A percentile compares a stretch with the other conserved stretches of the same genome.
These are phyloP conservation scores for Microchrysa polita DNA, from an alignment of 2,888 invertebrate genomes.

Conservation along the genomic window DNA sequence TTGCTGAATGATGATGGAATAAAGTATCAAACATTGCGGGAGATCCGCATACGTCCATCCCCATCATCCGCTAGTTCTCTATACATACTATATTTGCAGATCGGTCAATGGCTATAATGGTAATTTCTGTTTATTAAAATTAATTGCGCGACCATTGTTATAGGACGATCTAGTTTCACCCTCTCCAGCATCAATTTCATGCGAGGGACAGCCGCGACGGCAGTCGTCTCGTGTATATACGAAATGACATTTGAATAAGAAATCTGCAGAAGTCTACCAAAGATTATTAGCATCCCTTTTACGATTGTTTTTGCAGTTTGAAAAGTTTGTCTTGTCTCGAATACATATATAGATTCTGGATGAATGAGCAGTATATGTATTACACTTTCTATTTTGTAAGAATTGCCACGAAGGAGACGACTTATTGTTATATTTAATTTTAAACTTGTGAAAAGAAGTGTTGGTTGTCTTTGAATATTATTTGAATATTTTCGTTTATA, in stretches of 20 bases:
- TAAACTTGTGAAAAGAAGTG: conserved; percentile 16
- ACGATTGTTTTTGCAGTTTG: conserved; percentile 14
- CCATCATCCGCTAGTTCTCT: conserved; percentile 27
- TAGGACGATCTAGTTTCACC: conserved; percentile 16
- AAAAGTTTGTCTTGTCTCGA: conserved; percentile 39
- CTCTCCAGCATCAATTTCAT: not conserved
- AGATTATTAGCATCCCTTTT: conserved; percentile 42
- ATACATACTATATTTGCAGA: conserved; percentile 42
- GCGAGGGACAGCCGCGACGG: too few relatives aligned
- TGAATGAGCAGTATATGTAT: not conserved
- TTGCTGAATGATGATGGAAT: conserved; percentile 33
- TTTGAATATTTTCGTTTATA: conserved; percentile 21
- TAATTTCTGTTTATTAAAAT: conserved; percentile 45
- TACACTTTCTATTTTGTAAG: not conserved
- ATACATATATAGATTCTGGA: not conserved
- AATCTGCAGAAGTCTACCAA: not conserved
- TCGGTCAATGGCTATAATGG: conserved; percentile 44
- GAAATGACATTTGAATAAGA: too few relatives aligned
- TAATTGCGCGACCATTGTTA: conserved; percentile 36
- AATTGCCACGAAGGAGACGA: conserved; percentile 23
- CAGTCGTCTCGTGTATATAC: too few relatives aligned
- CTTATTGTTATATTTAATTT: conserved; percentile 31
- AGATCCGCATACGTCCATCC: conserved; percentile 23
- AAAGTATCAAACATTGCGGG: conserved; percentile 24
- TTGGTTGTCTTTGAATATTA: conserved; percentile 4